These are phyloP conservation scores for Prolemur simus DNA, from an alignment of 2,113 vertebrate genomes.

Conservation along the genomic window DNA sequence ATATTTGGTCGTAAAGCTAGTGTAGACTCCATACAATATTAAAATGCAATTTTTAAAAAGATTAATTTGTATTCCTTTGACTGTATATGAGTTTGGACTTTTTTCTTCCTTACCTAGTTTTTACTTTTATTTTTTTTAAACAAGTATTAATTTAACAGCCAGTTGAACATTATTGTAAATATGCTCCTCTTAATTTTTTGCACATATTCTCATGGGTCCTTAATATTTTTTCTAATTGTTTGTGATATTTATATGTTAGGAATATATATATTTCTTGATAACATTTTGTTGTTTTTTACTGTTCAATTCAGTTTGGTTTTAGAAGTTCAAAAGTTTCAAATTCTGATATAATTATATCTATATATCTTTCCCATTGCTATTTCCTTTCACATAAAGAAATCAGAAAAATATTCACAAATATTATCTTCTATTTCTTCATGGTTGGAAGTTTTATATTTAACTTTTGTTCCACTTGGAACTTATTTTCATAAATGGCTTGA, in stretches of 20 bases:
- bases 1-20: background rate
- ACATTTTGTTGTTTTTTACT: background rate
- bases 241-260: background rate
- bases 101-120: background rate
- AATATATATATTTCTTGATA: conserved; percentile 11
- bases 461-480: conserved; percentile 1
- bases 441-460: conserved; percentile 46
- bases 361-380: background rate
- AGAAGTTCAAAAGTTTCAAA: conserved; percentile 20
- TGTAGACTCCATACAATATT: background rate
- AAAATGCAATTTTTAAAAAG: background rate
- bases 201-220: background rate
- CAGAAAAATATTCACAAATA: conserved; percentile 40
- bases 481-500: conserved; percentile 42
- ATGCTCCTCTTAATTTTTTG: background rate
- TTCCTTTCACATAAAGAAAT: conserved; percentile 44
- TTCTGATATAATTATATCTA: background rate
- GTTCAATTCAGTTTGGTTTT: background rate
- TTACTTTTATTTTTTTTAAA: background rate
- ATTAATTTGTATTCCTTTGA: background rate
- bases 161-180: background rate
- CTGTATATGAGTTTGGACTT: background rate
- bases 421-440: conserved; percentile 28
- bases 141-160: background rate
- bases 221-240: background rate